These are phyloP conservation scores for Acanthosepion lycidas DNA, from an alignment of 2,888 invertebrate genomes.

Conservation along the genomic window DNA sequence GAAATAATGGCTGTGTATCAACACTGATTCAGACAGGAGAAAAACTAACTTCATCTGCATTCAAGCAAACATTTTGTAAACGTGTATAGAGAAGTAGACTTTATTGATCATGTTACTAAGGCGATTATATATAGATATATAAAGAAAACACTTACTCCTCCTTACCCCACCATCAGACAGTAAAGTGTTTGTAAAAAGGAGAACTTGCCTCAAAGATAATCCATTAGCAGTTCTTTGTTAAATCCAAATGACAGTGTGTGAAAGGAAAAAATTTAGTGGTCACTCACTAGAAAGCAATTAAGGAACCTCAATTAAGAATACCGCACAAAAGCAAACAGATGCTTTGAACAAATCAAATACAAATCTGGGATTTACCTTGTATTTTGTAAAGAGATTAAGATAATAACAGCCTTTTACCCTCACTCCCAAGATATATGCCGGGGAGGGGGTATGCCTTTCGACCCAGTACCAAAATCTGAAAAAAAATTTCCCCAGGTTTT, in stretches of 20 bases:
- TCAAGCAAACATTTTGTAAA: neutral
- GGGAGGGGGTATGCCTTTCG: too few species aligned
- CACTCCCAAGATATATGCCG: too few species aligned
- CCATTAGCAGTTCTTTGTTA: neutral
- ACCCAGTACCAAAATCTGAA: too few species aligned
- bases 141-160: neutral
- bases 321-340: too few species aligned
- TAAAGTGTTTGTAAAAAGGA: neutral
- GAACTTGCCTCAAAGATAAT: neutral
- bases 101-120: conserved; percentile 3
- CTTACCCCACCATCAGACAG: neutral
- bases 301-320: too few species aligned
- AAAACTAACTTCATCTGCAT: neutral
- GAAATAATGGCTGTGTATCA: neutral
- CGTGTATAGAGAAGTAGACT: neutral
- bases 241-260: neutral
- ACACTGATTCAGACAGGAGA: neutral
- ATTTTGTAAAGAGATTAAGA: too few species aligned
- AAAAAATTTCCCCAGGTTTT: too few species aligned
- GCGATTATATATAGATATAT: neutral
- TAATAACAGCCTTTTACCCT: too few species aligned
- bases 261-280: neutral
- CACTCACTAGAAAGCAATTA: neutral
- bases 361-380: too few species aligned
- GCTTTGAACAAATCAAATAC: too few species aligned